A percentile compares a stretch with the other conserved stretches of the same genome.
These are phyloP conservation scores for Neelides sp. DNA, from an alignment of 1,140 invertebrate genomes.

Conservation along the genomic window DNA sequence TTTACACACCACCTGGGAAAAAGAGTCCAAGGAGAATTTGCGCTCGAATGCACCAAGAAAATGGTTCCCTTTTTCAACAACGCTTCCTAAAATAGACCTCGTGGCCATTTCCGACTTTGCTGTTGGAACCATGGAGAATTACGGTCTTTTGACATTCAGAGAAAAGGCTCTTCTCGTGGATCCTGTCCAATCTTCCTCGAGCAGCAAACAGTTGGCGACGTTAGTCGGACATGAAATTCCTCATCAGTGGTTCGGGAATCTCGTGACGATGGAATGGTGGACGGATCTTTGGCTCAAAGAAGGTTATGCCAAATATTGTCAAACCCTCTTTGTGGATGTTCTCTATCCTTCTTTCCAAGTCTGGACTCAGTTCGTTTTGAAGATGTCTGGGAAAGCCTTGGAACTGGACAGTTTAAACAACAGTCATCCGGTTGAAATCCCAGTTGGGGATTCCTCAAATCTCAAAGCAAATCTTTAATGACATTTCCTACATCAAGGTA, in stretches of 20 bases:
- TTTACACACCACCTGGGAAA: too few relatives aligned
- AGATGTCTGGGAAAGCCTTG: conserved; percentile 63
- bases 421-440: conserved; percentile 82
- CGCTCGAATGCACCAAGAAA: too few relatives aligned
- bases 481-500: conserved; percentile 87
- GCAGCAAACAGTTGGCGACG: conserved; percentile 71
- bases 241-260: conserved; percentile 82
- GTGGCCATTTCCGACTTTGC: too few relatives aligned
- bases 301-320: conserved; percentile 39
- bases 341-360: conserved; percentile 37
- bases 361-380: conserved; percentile 47
- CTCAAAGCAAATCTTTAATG: conserved; percentile 85
- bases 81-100: too few relatives aligned
- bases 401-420: conserved; percentile 77
- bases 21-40: too few relatives aligned
- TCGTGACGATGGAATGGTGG: conserved; percentile 48
- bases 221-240: conserved; percentile 70
- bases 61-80: too few relatives aligned
- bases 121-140: conserved; percentile 44
- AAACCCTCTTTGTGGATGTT: conserved; percentile 33
- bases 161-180: conserved; percentile 40
- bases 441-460: conserved; percentile 74
- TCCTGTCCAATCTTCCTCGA: conserved; percentile 63
- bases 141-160: conserved; percentile 40
- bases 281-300: conserved; percentile 43